Evolutionary conservation across 2,797 vertebrate genomes (phyloP), one percentile per base, ranked within the genome.

Genomic region (Acanthis flammea): DNA sequence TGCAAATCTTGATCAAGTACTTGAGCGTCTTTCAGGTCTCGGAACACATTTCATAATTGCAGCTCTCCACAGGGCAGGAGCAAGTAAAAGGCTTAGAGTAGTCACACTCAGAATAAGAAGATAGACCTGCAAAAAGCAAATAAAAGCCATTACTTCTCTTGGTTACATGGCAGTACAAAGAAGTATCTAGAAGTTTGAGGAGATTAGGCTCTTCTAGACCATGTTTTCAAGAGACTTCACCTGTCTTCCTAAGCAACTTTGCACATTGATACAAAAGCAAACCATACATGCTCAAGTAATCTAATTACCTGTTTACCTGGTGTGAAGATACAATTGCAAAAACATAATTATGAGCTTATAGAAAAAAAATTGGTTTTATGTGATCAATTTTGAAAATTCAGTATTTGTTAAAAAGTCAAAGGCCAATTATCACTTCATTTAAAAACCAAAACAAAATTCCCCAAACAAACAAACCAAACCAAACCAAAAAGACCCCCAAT

Each of bases 41-140:
- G 98, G 98, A 86, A 98, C 97, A 90, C 98, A 99, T 94, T 97
- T 98, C 90, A 98, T 98, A 31, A 98, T 98, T 0, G 99, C 98
- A 25, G 98, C 98, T 97, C 97, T 99, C 99, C 99, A 99, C 54
- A 99, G 96, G 65, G 98, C 98, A 0, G 99, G 99, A 16, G 99
- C 99, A 79, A 99, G 98, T 48, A 99, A 95, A 92, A 99, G 98
- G 97, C 99, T 99, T 79, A 99, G 98, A 8, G 99, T 99, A 63
- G 99, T 99, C 90, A 99, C 99, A 39, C 99, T 99, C 91, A 99
- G 97, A 86, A 99, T 98, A 91, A 99, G 98, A 89, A 99, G 98
- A 96, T 99, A 99, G 76, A 99, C 99, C 99, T 99, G 95, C 62
- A 96, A 96, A 92, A 93, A 23, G 24, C n/a, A 88, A 95, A 86